Evolutionary conservation across 2,888 invertebrate genomes (phyloP).

Genomic region (Bedellia somnulentella): DNA sequence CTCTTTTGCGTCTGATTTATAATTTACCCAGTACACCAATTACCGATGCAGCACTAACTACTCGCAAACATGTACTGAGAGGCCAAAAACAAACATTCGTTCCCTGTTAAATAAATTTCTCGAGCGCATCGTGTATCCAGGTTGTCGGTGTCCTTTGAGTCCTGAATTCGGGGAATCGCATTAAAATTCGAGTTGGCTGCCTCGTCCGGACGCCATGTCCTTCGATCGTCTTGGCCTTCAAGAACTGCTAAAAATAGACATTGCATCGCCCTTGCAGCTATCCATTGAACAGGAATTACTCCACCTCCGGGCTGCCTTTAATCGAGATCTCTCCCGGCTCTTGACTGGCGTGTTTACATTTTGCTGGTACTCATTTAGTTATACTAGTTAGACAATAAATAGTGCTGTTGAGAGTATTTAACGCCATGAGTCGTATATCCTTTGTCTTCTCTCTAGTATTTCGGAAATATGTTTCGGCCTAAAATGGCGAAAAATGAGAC

Average conservation of each 20-base stretch:
- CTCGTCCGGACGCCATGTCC: constrained; percentile 17
- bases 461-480: too few relatives aligned
- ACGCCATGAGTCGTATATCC: too few relatives aligned
- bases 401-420: too few relatives aligned
- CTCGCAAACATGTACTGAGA: not conserved
- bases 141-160: constrained; percentile 10
- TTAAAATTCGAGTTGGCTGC: constrained; percentile 23
- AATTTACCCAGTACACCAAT: constrained; percentile 1
- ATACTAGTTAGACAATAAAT: too few relatives aligned
- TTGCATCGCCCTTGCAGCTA: constrained; percentile 38
- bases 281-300: constrained; percentile 49
- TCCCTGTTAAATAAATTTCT: constrained; percentile 3
- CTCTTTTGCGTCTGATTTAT: constrained; percentile 2
- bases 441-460: too few relatives aligned
- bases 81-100: constrained; percentile 3
- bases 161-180: constrained; percentile 26
- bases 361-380: too few relatives aligned
- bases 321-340: constrained; percentile 2
- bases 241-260: constrained; percentile 40
- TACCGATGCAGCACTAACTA: not conserved
- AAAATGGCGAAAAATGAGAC: too few relatives aligned
- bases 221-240: too few relatives aligned
- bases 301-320: constrained; percentile 14
- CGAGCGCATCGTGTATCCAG: not conserved
- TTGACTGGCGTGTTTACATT: too few relatives aligned